Evolutionary conservation across 2,797 vertebrate species (phyloP), one percentile per base, ranked within the genome.

Genomic region (Crocodylus rhombifer): DNA sequence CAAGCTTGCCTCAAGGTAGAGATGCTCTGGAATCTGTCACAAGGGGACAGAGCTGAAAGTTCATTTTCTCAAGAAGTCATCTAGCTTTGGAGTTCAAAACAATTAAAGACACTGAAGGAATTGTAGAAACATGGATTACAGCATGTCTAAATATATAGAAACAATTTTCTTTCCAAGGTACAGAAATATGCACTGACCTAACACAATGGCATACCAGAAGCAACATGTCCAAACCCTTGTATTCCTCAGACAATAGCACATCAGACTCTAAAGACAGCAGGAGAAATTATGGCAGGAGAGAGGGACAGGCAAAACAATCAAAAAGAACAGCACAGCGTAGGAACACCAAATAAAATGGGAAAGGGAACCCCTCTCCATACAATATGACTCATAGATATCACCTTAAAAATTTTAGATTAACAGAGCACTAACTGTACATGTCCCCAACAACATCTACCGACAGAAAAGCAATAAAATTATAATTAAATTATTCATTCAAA

Each of bases 21-120:
- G 98, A 98, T 98, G 98, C 97, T 99, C 99, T 99, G 99, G 99
- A 99, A 99, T 98, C 98, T 98, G 98, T 99, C 99, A 99, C 98
- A 96, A 80, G 90, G 97, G 98, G 97, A 97, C 97, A 97, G 97
- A 97, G 97, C 97, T 98, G 97, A 98, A 97, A 95, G 97, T 97
- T 98, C 96, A 77, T 91, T 97, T 96, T 97, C 87, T 95, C 91
- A 79, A 96, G 91, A 94, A 96, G 96, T 95, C 84, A 96, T 94
- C 91, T 95, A 91, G 94, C 97, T 97, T 97, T 90, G 96, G 95
- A 97, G 96, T 96, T 97, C 97, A 97, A 95, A 97, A 97, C 92
- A 71, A 92, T 86, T 91, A 96, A 91, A 95, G 94, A 93, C 96
- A 95, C 92, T 93, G 96, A 95, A 96, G 93, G 91, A 95, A 86